Conservation (phyloP, 2,888 invertebrate species). For the Dicranocentrus wangi region DNA sequence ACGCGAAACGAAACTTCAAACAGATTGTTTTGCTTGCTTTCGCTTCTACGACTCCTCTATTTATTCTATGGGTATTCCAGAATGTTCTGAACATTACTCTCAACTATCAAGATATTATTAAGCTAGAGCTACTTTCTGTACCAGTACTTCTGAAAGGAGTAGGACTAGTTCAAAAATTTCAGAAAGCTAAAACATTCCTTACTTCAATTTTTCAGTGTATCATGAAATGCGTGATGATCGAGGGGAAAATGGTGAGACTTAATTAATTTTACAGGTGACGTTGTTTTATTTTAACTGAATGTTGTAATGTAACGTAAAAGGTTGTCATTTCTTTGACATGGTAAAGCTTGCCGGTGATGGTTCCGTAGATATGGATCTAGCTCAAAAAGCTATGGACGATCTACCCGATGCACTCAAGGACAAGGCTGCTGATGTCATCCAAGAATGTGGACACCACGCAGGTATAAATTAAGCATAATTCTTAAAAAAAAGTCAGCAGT, state of each 20-base stretch:
- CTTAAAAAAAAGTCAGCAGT: no score
- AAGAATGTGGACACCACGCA: conserved; percentile 56
- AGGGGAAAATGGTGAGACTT: conserved; percentile 51
- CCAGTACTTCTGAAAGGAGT: no score
- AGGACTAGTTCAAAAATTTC: background rate
- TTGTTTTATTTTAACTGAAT: no score
- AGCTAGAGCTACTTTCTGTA: background rate
- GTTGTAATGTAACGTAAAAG: no score
- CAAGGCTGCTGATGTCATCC: conserved; percentile 44
- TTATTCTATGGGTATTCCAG: no score
- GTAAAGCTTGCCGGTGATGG: conserved; percentile 42
- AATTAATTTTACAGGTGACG: no score
- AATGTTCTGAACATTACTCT: conserved; percentile 34
- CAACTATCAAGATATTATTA: conserved; percentile 24
- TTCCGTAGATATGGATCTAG: conserved; percentile 48
- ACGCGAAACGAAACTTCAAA: no score
- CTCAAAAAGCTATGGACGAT: conserved; percentile 37
- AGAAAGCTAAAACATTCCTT: conserved; percentile 17
- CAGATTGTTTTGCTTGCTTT: no score
- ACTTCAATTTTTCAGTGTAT: conserved; percentile 56
- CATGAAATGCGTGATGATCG: conserved; percentile 60
- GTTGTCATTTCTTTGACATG: no score
- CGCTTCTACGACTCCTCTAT: no score
- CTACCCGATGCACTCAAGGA: conserved; percentile 49
- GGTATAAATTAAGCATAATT: no score